phyloP scores from a whole-genome alignment of 2,113 vertebrate genomes.

The Urocynchramus pylzowi region DNA sequence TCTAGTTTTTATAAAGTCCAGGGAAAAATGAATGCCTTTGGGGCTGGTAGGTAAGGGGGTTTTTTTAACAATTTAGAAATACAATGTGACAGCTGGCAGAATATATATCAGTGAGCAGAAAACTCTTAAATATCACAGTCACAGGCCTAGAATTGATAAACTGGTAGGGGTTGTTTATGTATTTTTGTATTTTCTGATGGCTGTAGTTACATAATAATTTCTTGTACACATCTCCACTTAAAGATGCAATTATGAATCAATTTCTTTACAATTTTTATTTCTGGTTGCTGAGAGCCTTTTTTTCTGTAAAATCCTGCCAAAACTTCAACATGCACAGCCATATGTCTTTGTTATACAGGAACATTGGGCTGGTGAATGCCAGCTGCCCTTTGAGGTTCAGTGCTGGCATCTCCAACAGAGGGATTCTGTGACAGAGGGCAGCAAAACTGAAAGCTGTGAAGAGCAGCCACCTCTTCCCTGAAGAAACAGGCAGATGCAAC shows the following conservation, averaged over 20 bases:
- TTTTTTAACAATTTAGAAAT: constrained; percentile 55
- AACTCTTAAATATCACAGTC: background rate
- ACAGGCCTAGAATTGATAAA: background rate
- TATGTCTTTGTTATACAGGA: background rate
- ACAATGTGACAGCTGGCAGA: constrained; percentile 62
- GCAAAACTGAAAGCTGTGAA: background rate
- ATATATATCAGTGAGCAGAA: constrained; percentile 50
- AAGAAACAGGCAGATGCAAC: background rate
- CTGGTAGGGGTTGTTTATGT: background rate
- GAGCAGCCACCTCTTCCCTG: background rate
- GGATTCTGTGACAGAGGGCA: background rate
- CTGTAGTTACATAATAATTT: background rate
- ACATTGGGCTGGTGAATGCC: background rate
- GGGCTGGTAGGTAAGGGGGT: background rate
- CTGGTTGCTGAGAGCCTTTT: background rate
- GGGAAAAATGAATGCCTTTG: constrained; percentile 48
- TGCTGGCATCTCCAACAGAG: background rate
- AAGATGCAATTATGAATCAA: background rate
- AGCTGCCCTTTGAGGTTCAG: background rate
- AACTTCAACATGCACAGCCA: background rate
- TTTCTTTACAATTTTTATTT: background rate
- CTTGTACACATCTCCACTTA: background rate
- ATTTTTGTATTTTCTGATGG: background rate
- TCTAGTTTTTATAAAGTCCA: constrained; percentile 58
- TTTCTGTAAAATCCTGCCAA: background rate